These are phyloP conservation scores for Frieseomelitta varia DNA, from an alignment of 1,140 invertebrate species.

Conservation along the genomic window DNA sequence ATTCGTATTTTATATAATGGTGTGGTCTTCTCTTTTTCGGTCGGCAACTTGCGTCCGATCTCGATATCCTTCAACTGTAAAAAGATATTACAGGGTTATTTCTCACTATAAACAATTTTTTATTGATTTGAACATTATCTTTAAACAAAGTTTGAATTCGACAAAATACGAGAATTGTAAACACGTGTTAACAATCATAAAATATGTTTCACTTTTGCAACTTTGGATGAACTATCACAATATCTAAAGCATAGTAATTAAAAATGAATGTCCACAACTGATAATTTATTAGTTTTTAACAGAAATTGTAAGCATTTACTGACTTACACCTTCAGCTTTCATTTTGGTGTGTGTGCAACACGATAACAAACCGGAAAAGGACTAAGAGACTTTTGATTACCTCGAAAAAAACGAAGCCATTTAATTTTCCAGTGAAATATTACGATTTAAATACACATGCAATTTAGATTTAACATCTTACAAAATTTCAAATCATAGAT, in stretches of 20 bases:
- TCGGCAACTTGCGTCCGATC: constrained; percentile 98
- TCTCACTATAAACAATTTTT: neutral
- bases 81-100: constrained; percentile 32
- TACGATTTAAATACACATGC: neutral
- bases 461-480: neutral
- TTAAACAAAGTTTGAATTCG: neutral
- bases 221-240: neutral
- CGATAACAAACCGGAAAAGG: constrained; percentile 68
- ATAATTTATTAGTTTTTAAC: neutral
- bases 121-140: neutral
- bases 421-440: constrained; percentile 21
- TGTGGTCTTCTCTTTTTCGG: too few species aligned
- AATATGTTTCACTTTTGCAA: neutral
- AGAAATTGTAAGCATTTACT: constrained; percentile 60
- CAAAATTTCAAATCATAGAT: too few species aligned
- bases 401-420: constrained; percentile 38
- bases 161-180: neutral
- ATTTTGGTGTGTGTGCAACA: constrained; percentile 57
- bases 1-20: too few species aligned
- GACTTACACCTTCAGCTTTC: constrained; percentile 75
- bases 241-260: neutral
- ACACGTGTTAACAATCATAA: constrained; percentile 16
- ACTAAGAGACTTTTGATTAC: constrained; percentile 2
- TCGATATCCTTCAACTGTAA: constrained; percentile 97
- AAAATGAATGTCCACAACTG: neutral